Base-by-base conservation (phyloP, 2,888 invertebrate species). In the Pachymerium ferrugineum region DNA sequence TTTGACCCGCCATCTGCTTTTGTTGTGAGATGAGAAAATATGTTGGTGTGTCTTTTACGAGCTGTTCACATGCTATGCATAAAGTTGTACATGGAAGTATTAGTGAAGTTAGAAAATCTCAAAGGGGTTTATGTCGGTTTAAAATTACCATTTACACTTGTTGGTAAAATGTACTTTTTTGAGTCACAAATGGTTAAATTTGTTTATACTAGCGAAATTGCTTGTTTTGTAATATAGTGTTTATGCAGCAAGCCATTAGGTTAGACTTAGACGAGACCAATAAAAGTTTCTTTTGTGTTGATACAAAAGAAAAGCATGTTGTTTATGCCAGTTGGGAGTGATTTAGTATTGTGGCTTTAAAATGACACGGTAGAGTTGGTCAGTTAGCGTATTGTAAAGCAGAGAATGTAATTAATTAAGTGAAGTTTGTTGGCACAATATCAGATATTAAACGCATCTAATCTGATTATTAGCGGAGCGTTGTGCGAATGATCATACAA, bases 381-480 rank as follows among this genome's bases (percentile, higher is more conserved):
- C 54, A 54, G 54, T 54, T 54, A 54, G 54, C 54, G 54, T 54
- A 54, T 54, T 54, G 54, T 54, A 54, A 54, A 54, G 25, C 54
- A 28, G 22, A 38, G 54, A 54, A 54, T 54, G 25, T 54, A 54
- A 54, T 54, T 54, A 54, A 54, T 54, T 54, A 54, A 54, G 54
- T 54, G 54, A 54, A 54, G 54, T 54, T 54, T 54, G 54, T 28
- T 54, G 54, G 54, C 54, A 54, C 54, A 54, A 54, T 54, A 54
- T 54, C 54, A 25, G 54, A 54, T 54, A 54, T 54, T 54, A 54
- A 54, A 54, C 54, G 54, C 54, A 54, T 54, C 54, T 54, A 54
- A 54, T 54, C 54, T 54, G 54, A 54, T 54, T 54, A 54, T 54
- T 54, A 54, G 22, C 25, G 25, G 25, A 54, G 54, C 54, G 54